phyloP scores from a whole-genome alignment of 2,113 vertebrate genomes.

The Erinaceus europaeus region DNA sequence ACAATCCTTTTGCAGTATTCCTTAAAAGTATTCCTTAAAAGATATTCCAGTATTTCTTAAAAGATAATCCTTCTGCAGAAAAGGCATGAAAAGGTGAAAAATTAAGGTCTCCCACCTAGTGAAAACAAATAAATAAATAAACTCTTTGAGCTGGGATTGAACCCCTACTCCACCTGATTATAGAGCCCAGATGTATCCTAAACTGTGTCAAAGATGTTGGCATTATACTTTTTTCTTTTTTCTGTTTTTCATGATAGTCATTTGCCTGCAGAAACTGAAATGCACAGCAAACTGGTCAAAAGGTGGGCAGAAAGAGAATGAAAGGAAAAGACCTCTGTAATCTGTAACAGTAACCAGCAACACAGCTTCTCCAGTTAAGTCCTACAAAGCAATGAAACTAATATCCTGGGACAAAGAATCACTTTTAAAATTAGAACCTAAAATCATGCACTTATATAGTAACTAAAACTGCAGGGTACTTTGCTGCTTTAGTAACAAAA shows the following conservation, averaged over 20 bases:
- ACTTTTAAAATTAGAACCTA: constrained; percentile 15
- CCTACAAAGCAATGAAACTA: not conserved
- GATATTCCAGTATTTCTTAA: too few species aligned
- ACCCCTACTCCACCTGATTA: not conserved
- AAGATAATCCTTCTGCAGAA: not conserved
- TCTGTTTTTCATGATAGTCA: not conserved
- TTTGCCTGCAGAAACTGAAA: not conserved
- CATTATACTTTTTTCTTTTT: too few species aligned
- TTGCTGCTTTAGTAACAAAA: not conserved
- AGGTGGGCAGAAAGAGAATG: not conserved
- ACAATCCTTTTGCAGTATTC: too few species aligned
- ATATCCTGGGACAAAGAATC: not conserved
- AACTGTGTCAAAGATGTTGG: not conserved
- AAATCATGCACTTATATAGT: not conserved
- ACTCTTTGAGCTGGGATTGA: not conserved
- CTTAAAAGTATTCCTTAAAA: too few species aligned
- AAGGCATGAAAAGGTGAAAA: not conserved
- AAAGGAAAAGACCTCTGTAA: not conserved
- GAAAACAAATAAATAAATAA: not conserved
- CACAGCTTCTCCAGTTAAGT: not conserved
- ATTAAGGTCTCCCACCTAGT: not conserved
- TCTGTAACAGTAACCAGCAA: not conserved
- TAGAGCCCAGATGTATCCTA: not conserved
- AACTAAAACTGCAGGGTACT: constrained; percentile 5
- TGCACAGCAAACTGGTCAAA: not conserved